Evolutionary conservation across 2,113 vertebrate genomes (phyloP).

Genomic region (Haliaeetus leucogaster): DNA sequence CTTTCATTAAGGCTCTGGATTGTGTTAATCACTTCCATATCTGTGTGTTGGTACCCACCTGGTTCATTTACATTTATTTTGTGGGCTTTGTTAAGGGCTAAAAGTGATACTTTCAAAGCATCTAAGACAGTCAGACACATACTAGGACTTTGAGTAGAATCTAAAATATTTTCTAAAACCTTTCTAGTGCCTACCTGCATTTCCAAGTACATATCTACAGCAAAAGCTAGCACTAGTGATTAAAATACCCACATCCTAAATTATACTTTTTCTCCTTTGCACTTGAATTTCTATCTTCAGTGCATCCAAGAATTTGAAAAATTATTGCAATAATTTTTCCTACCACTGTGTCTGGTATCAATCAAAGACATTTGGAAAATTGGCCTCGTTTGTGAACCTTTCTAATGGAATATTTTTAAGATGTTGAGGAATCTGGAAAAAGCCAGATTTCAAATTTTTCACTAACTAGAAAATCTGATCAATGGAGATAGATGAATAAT

Average conservation of each 20-base stretch:
- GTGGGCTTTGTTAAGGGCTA: neutral
- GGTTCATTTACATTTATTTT: neutral
- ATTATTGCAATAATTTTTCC: neutral
- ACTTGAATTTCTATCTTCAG: neutral
- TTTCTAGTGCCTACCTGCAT: neutral
- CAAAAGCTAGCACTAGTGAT: neutral
- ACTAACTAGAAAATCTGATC: neutral
- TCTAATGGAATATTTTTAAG: neutral
- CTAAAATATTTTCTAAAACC: neutral
- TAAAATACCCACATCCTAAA: neutral
- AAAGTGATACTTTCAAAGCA: neutral
- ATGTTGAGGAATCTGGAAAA: neutral
- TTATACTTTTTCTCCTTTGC: neutral
- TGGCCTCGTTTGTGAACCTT: neutral
- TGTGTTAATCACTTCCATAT: neutral
- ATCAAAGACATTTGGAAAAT: neutral
- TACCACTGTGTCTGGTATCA: neutral
- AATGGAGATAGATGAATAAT: neutral
- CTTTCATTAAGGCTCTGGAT: neutral
- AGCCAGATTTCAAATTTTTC: neutral
- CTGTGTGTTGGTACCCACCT: neutral
- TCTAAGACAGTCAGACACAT: neutral
- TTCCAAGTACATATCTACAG: neutral
- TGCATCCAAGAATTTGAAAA: neutral
- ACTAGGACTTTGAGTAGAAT: neutral